Conservation (phyloP, 2,113 vertebrate genomes). For the Carlito syrichta region DNA sequence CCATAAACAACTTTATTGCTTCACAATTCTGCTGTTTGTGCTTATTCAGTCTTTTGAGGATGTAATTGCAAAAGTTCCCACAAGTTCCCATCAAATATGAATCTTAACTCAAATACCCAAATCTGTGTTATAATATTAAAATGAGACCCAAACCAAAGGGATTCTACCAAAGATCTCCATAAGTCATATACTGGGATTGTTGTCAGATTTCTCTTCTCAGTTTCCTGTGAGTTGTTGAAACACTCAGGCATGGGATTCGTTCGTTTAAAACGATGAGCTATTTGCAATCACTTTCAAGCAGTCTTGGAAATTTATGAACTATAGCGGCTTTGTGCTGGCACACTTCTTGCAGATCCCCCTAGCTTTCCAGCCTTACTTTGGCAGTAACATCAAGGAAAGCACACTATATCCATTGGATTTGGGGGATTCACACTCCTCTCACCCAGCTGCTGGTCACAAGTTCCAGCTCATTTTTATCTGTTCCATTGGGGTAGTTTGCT, state of each 20-base stretch:
- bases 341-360: not conserved
- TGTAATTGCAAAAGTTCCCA: not conserved
- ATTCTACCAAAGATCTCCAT: not conserved
- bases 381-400: slow-evolving; percentile 37
- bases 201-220: not conserved
- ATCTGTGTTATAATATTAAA: not conserved
- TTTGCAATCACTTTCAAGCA: not conserved
- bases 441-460: slow-evolving; percentile 16
- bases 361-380: not conserved
- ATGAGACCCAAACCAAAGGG: not conserved
- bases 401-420: not conserved
- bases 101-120: not conserved
- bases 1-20: not conserved
- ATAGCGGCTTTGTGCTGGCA: not conserved
- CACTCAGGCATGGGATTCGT: not conserved
- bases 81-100: not conserved
- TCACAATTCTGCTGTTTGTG: not conserved
- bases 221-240: not conserved
- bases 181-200: not conserved
- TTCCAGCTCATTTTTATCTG: not conserved
- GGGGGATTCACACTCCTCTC: not conserved
- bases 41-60: not conserved
- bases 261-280: not conserved
- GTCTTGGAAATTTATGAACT: not conserved
- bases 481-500: not conserved